Percentiles rank a stretch among this genome's conserved stretches.
phyloP scores from a whole-genome alignment of 2,113 vertebrate species.

The Lepidothrix coronata region DNA sequence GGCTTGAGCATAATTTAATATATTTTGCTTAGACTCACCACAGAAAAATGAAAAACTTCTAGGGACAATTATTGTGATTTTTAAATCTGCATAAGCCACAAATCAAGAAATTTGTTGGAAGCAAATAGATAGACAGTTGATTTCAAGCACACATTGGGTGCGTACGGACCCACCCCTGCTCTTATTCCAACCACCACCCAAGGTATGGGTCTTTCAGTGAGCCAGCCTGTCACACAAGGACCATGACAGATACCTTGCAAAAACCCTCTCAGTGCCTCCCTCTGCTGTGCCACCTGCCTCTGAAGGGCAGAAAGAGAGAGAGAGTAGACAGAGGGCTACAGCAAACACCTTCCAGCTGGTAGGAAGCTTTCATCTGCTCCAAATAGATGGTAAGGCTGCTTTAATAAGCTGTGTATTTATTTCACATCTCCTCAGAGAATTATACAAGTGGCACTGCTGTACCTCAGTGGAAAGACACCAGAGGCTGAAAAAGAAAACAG shows the following conservation, averaged over 20 bases:
- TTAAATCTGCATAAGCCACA: neutral
- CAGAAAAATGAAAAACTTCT: neutral
- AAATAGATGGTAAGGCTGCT: neutral
- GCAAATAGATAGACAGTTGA: neutral
- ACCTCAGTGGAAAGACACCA: neutral
- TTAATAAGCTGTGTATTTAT: constrained; percentile 9
- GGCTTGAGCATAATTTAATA: neutral
- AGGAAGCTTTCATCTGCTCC: neutral
- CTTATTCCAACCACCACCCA: neutral
- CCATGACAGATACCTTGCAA: neutral
- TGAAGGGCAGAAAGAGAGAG: neutral
- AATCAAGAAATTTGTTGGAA: neutral
- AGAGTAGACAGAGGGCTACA: neutral
- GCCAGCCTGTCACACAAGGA: neutral
- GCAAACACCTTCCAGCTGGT: constrained; percentile 24
- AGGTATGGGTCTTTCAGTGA: neutral
- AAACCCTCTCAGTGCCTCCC: neutral
- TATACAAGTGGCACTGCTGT: neutral
- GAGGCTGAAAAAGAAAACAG: constrained; percentile 15
- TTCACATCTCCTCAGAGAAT: neutral
- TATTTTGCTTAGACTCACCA: neutral
- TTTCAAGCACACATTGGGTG: neutral
- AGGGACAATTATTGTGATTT: neutral
- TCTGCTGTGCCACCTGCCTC: neutral
- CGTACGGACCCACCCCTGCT: neutral